phyloP scores from a whole-genome alignment of 2,113 vertebrate genomes.

The Melospiza georgiana region DNA sequence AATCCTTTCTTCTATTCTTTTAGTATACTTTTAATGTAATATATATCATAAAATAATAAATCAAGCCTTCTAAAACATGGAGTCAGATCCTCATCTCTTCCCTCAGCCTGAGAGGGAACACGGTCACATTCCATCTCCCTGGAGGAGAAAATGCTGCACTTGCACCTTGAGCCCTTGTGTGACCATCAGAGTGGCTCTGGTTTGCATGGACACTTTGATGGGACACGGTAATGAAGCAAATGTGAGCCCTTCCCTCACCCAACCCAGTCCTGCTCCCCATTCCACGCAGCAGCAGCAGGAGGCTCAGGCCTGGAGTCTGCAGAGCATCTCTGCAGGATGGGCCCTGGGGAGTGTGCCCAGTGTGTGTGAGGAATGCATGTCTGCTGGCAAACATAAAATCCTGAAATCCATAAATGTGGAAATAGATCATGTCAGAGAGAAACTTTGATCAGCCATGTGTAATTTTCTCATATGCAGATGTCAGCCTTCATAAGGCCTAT shows the following conservation, averaged over 20 bases:
- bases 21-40: too few species aligned
- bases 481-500: background rate
- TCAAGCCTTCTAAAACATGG: too few species aligned
- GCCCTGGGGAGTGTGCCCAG: background rate
- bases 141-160: background rate
- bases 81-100: too few species aligned
- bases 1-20: too few species aligned
- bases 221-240: accelerated
- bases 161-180: background rate
- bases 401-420: background rate
- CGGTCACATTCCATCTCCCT: background rate
- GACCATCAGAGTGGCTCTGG: background rate
- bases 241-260: background rate
- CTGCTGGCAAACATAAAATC: background rate
- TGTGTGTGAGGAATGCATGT: background rate
- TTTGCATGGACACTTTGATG: background rate
- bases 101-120: too few species aligned
- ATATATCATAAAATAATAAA: too few species aligned
- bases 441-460: slow-evolving; percentile 2
- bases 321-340: background rate
- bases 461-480: background rate
- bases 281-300: background rate
- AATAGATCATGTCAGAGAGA: background rate
- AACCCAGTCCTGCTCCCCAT: background rate
- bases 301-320: background rate